Evolutionary conservation across 2,797 vertebrate species (phyloP).

Genomic region (Neopelma chrysocephalum): DNA sequence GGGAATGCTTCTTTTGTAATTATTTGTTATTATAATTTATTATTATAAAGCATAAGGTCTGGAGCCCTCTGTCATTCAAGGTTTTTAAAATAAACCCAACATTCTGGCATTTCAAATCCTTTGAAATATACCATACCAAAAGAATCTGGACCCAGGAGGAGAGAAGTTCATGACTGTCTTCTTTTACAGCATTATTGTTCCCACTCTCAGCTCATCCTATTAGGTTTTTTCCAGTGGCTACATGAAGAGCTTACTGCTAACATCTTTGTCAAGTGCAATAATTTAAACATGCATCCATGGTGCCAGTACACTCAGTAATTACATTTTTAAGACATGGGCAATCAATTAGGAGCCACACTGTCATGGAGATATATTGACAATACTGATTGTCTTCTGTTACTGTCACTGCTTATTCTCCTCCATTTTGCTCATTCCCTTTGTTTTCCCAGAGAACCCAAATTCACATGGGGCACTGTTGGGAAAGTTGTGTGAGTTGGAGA

Average conservation of each 20-base stretch:
- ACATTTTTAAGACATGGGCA: neutral
- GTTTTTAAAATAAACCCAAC: neutral
- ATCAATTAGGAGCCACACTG: constrained; percentile 2
- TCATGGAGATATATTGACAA: neutral
- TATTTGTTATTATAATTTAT: neutral
- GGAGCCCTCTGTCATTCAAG: neutral
- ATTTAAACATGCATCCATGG: neutral
- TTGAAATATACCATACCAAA: neutral
- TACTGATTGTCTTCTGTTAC: neutral
- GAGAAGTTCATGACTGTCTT: neutral
- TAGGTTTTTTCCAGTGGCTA: neutral
- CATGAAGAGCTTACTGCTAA: neutral
- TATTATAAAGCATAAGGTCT: neutral
- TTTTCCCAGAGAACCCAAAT: neutral
- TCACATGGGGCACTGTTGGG: neutral
- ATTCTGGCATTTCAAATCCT: neutral
- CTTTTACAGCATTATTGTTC: neutral
- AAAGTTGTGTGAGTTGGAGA: neutral
- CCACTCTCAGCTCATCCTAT: neutral
- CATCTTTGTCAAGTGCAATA: neutral
- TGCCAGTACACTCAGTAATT: neutral
- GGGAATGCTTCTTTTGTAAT: neutral
- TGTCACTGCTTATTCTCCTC: neutral
- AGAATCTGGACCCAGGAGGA: neutral
- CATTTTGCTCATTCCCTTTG: neutral